A percentile compares a stretch with the other conserved stretches of the same genome.
Evolutionary conservation across 2,113 vertebrate genomes (phyloP).

Genomic region (Pholis gunnellus): DNA sequence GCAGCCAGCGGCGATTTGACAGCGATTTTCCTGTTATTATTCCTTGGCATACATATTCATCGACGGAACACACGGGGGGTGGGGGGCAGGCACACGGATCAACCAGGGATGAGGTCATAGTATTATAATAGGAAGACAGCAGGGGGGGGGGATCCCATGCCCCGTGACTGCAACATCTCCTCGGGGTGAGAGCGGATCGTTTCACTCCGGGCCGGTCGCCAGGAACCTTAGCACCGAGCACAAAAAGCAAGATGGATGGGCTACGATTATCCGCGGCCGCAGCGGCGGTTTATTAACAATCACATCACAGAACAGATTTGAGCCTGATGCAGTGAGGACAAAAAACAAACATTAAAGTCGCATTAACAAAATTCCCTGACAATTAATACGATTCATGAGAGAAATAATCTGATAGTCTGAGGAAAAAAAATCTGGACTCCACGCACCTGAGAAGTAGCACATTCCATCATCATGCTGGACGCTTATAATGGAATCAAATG

Average conservation of each 20-base stretch:
- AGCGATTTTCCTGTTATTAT: slow-evolving; percentile 67
- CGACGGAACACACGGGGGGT: slow-evolving; percentile 39
- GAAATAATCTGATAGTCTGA: neutral
- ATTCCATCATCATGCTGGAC: slow-evolving; percentile 2
- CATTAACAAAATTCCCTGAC: neutral
- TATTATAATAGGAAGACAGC: slow-evolving; percentile 56
- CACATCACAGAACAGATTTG: slow-evolving; percentile 33
- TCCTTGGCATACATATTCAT: slow-evolving; percentile 77
- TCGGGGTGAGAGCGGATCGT: slow-evolving; percentile 18
- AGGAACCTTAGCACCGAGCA: slow-evolving; percentile 36
- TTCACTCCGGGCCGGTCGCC: slow-evolving; percentile 53
- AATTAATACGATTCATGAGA: slow-evolving; percentile 4
- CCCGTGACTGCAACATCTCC: slow-evolving; percentile 17
- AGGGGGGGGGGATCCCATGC: slow-evolving; percentile 31
- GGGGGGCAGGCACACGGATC: slow-evolving; percentile 32
- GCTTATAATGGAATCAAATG: slow-evolving; percentile 34
- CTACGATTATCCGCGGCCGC: slow-evolving; percentile 10
- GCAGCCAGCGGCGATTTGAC: slow-evolving; percentile 57
- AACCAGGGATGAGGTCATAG: slow-evolving; percentile 64
- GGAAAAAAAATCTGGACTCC: neutral
- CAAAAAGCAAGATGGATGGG: slow-evolving; percentile 42
- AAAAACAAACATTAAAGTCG: slow-evolving; percentile 8
- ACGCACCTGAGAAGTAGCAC: neutral
- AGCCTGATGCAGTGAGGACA: neutral
- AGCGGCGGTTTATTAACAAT: slow-evolving; percentile 42